Evolutionary conservation across 2,797 vertebrate species (phyloP).

Genomic region (Intellagama lesueurii): DNA sequence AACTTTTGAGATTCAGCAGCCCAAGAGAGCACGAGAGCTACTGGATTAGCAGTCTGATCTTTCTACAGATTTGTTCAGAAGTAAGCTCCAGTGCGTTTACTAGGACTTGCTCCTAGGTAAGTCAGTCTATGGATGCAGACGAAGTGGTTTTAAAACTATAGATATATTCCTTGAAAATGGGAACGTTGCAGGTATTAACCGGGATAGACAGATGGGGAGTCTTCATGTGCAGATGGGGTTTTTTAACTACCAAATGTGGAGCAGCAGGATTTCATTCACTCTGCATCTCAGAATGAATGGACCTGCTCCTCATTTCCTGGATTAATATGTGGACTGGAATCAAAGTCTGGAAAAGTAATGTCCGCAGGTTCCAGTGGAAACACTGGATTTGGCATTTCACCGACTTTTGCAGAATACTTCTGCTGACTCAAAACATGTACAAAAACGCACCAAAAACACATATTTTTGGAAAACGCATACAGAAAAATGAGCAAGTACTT

Average conservation of each 20-base stretch:
- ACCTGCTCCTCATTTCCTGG: neutral
- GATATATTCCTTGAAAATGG: neutral
- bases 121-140: neutral
- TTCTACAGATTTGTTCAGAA: neutral
- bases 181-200: neutral
- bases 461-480: neutral
- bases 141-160: neutral
- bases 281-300: neutral
- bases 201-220: neutral
- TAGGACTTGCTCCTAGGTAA: neutral
- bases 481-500: neutral
- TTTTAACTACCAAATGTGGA: neutral
- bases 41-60: neutral
- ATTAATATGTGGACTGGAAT: neutral
- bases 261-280: neutral
- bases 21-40: neutral
- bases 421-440: neutral
- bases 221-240: neutral
- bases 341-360: neutral
- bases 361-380: neutral
- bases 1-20: neutral
- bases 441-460: neutral
- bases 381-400: too few species aligned
- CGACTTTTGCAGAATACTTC: neutral
- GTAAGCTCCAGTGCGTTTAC: neutral